A percentile compares a stretch with the other conserved stretches of the same genome.
phyloP scores from a whole-genome alignment of 2,888 invertebrate species.

The Lochmaea capreae region DNA sequence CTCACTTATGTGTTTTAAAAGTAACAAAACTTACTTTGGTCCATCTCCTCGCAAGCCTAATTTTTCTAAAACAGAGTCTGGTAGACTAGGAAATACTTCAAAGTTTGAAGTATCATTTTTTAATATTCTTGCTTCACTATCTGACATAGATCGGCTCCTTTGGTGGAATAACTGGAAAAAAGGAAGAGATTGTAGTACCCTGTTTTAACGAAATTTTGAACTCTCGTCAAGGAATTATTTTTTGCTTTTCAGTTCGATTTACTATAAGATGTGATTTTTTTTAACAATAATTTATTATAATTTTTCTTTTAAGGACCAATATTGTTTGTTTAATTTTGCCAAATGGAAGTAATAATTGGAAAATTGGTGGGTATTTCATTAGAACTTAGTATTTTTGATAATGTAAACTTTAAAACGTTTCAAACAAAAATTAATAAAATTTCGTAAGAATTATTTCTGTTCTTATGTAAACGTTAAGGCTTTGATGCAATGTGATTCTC shows the following conservation, averaged over 20 bases:
- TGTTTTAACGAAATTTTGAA: too few species aligned
- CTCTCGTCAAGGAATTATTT: too few species aligned
- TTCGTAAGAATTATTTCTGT: neutral
- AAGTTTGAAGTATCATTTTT: conserved; percentile 51
- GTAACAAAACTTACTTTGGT: conserved; percentile 52
- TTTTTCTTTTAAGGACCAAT: too few species aligned
- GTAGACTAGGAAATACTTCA: conserved; percentile 65
- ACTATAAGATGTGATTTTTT: too few species aligned
- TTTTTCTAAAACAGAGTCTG: conserved; percentile 65
- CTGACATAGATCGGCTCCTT: conserved; percentile 61
- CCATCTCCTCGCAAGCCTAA: conserved; percentile 62
- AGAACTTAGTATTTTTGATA: neutral
- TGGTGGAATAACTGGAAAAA: conserved; percentile 50
- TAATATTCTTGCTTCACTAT: conserved; percentile 52
- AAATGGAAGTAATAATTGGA: too few species aligned
- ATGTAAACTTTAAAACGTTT: neutral
- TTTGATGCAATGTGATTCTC: neutral
- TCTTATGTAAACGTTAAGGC: neutral
- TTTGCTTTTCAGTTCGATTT: too few species aligned
- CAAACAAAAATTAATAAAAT: neutral
- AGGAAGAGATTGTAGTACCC: neutral
- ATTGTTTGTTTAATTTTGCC: too few species aligned
- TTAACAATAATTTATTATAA: too few species aligned
- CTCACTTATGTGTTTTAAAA: too few species aligned
- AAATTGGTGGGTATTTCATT: neutral